Evolutionary conservation across 1,140 invertebrate species (phyloP).

Genomic region (Trigoniulus corallinus): DNA sequence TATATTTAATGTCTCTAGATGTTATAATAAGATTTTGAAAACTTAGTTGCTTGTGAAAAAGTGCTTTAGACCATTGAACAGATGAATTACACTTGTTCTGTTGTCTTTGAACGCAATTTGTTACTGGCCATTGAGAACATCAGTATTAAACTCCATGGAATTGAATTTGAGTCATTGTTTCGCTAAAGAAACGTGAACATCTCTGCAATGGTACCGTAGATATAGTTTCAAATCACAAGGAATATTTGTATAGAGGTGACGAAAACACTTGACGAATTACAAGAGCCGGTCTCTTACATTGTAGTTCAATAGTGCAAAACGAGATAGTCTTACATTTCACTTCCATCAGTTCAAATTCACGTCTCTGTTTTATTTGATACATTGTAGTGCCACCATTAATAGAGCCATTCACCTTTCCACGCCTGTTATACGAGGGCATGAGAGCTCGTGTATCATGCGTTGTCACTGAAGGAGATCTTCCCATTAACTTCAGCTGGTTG

Average conservation of each 20-base stretch:
- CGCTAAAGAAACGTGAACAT: too few species aligned
- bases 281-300: not conserved
- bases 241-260: not conserved
- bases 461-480: slow-evolving; percentile 39
- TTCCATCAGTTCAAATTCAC: not conserved
- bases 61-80: too few species aligned
- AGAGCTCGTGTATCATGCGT: slow-evolving; percentile 28
- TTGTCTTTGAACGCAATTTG: too few species aligned
- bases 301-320: not conserved
- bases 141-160: too few species aligned
- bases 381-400: slow-evolving; percentile 29
- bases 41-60: too few species aligned
- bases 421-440: slow-evolving; percentile 25
- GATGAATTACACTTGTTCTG: too few species aligned
- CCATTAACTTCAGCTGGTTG: slow-evolving; percentile 47
- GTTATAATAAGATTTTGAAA: too few species aligned
- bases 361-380: too few species aligned
- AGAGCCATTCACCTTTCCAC: slow-evolving; percentile 25
- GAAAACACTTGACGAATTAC: not conserved
- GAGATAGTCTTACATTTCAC: not conserved
- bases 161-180: too few species aligned
- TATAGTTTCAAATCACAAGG: not conserved
- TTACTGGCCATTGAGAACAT: too few species aligned
- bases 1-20: too few species aligned
- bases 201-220: too few species aligned